A percentile compares a stretch with the other conserved stretches of the same genome.
phyloP scores from a whole-genome alignment of 1,140 invertebrate species.

The Macrotrachela quadricornifera region DNA sequence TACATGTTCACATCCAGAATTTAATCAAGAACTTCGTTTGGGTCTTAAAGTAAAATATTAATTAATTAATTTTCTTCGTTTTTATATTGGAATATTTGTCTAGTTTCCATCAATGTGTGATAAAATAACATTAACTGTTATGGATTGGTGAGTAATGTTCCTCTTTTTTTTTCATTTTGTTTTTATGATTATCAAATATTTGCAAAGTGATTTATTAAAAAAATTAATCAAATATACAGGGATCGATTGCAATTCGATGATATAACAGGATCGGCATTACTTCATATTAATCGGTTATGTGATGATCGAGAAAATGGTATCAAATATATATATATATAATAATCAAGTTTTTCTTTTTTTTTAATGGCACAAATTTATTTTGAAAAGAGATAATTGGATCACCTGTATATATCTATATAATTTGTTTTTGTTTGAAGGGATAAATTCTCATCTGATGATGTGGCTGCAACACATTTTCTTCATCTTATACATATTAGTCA shows the following conservation, averaged over 20 bases:
- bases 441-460: no score
- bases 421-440: no score
- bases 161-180: not conserved
- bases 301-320: no score
- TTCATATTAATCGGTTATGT: no score
- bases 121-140: slow-evolving; percentile 27
- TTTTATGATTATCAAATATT: not conserved
- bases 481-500: no score
- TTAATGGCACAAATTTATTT: no score
- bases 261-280: not conserved
- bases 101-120: slow-evolving; percentile 36
- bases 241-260: slow-evolving; percentile 28
- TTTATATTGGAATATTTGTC: slow-evolving; percentile 11
- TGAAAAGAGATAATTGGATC: no score
- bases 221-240: slow-evolving; percentile 15
- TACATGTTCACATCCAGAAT: slow-evolving; percentile 29
- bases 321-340: no score
- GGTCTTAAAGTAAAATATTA: slow-evolving; percentile 19
- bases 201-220: not conserved
- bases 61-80: not conserved
- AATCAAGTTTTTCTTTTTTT: no score
- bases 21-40: slow-evolving; percentile 27
- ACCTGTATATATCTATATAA: no score
- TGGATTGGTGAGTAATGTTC: slow-evolving; percentile 27
- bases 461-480: no score